Conservation (phyloP, 2,113 vertebrate genomes). For the Phocoena sinus region DNA sequence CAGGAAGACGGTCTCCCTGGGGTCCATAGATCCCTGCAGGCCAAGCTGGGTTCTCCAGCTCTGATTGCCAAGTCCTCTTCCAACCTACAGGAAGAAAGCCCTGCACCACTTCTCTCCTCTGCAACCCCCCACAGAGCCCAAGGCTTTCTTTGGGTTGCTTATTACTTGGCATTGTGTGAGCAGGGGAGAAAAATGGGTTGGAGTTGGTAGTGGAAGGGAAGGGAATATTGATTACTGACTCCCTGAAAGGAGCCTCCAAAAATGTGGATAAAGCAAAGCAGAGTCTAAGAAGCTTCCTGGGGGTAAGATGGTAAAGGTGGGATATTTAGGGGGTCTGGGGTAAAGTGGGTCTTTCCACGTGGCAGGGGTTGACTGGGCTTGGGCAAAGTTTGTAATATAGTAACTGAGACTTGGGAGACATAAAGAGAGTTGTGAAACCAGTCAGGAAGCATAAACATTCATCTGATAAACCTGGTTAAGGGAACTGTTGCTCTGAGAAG, state of each 20-base stretch:
- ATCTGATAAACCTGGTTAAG: background rate
- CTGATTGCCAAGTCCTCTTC: background rate
- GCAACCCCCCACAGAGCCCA: background rate
- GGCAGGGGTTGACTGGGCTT: background rate
- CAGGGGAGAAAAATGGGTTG: background rate
- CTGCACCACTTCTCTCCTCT: background rate
- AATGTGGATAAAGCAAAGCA: background rate
- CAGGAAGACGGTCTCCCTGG: background rate
- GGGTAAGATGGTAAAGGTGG: background rate
- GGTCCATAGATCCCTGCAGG: background rate
- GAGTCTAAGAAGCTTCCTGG: background rate
- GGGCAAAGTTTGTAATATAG: background rate
- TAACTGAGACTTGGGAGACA: background rate
- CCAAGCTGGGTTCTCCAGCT: background rate
- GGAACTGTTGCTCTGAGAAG: background rate
- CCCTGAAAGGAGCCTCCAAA: background rate
- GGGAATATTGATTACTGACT: background rate
- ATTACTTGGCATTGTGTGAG: background rate
- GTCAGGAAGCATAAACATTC: background rate
- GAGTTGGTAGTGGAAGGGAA: background rate
- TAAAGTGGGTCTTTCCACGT: background rate
- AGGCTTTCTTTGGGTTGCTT: background rate
- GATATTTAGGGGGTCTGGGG: background rate
- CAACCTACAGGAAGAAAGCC: background rate
- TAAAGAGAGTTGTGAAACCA: background rate